Evolutionary conservation across 2,888 invertebrate species (phyloP), one percentile per base, ranked within the genome.

Genomic region (Tanytarsus gracilentus): DNA sequence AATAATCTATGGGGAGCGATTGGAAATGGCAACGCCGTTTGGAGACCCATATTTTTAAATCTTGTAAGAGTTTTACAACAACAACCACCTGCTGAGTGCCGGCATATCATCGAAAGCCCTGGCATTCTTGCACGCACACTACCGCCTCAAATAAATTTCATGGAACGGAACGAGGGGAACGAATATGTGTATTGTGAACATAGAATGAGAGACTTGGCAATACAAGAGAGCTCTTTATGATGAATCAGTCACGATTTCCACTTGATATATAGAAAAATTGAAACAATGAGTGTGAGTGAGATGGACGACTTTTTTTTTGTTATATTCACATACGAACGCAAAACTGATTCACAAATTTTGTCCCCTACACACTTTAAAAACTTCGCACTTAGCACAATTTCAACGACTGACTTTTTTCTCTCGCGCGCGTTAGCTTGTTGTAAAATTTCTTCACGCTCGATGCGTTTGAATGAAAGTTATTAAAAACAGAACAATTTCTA

Each of bases 111-210:
- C 21, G 23, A 7, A 4, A 36, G 8, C 58, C 58, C 58, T 58
- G 58, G 1, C 40, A 58, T 58, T 58, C 48, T 58, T 58, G 58
- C 58, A 58, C 58, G 58, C 58, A 58, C 58, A 58, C 58, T 48
- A 39, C 8, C 27, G 56, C 18, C 25, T 27, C n/a, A n/a, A n/a
- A 33, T 23, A 36, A 23, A 30, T 49, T 30, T 44, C 44, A 26
- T 55, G 36, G 55, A 55, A 58, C 48, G 29, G 21, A 58, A 26
- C 23, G 48, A 21, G 29, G 44, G 44, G 44, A 44, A 44, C 44
- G 44, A 44, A 44, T 33, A 33, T 40, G 40, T 36, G 29, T 52
- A 52, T 56, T 56, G 56, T 40, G 56, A 40, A 56, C 21, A 29
- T 56, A 30, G 44, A 29, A 29, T 48, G 25, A 48, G 14, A 40